Evolutionary conservation across 2,113 vertebrate genomes (phyloP), one percentile per base, ranked within the genome.

Genomic region (Theristicus caerulescens): DNA sequence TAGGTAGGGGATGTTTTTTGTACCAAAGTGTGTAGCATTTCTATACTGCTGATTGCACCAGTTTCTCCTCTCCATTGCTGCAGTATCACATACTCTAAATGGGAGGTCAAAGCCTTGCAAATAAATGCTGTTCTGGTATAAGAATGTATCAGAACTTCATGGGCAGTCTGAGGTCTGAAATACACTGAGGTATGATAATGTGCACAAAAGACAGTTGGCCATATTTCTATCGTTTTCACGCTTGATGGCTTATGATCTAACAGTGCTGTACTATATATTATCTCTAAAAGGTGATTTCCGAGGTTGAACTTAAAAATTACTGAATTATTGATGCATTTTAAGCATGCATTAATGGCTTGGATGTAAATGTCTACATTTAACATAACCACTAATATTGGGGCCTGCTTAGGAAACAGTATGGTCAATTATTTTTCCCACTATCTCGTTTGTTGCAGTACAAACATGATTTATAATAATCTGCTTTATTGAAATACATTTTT

Each of bases 241-340:
- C 57, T 88, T 66, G 24, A 40, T 72, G 58, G 49, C 32, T 87
- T 58, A 27, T 49, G 78, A 69, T 86, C 67, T 67, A 22, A 29
- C 20, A 82, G 27, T 74, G n/a, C 81, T 84, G 61, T 70, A 34
- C 58, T 73, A 13, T 86, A 10, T 73, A 26, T 93, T 84, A 36
- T 77, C 91, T 93, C 36, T 76, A 94, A 92, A 90, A 94, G n/a
- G 54, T 88, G 65, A 84, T 91, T 97, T 96, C 65, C 40, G 69
- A 71, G 64, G 72, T 77, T 93, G 84, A 90, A 72, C 42, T 82
- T 94, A 42, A 80, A 90, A 91, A 58, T 66, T 72, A 20, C 58
- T 93, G 59, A 93, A 92, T 92, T 95, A 92, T 80, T 91, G 42
- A 89, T 87, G 49, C 47, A 18, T 67, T 94, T 86, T 64, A 90